A percentile compares a stretch with the other conserved stretches of the same genome.
Evolutionary conservation across 1,140 invertebrate genomes (phyloP).

Genomic region (Solenopsis invicta): DNA sequence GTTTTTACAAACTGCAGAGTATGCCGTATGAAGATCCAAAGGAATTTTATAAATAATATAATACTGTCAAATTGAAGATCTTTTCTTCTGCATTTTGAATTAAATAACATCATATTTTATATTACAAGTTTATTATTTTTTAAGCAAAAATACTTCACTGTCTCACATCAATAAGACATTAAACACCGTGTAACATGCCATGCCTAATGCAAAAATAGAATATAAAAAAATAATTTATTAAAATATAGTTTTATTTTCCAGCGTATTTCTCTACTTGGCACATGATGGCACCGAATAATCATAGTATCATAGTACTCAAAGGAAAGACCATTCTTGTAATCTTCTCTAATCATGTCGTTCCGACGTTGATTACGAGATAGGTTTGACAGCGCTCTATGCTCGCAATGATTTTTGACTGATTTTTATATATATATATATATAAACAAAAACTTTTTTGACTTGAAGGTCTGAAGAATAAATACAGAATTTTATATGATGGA

Average conservation of each 20-base stretch:
- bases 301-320: not conserved
- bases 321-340: slow-evolving; percentile 37
- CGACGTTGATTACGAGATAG: not conserved
- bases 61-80: too few species aligned
- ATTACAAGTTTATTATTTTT: not conserved
- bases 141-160: not conserved
- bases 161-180: not conserved
- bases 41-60: too few species aligned
- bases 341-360: slow-evolving; percentile 18
- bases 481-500: not conserved
- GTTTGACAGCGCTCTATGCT: not conserved
- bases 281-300: slow-evolving; percentile 34
- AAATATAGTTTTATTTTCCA: slow-evolving; percentile 22
- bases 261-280: not conserved
- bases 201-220: not conserved
- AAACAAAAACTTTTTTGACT: not conserved
- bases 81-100: not conserved
- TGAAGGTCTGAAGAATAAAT: not conserved
- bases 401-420: not conserved
- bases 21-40: too few species aligned
- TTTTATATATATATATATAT: not conserved
- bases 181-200: not conserved
- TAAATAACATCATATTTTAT: not conserved
- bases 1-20: not conserved
- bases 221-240: not conserved